phyloP scores from a whole-genome alignment of 2,888 invertebrate species.

The Gari tellinella region DNA sequence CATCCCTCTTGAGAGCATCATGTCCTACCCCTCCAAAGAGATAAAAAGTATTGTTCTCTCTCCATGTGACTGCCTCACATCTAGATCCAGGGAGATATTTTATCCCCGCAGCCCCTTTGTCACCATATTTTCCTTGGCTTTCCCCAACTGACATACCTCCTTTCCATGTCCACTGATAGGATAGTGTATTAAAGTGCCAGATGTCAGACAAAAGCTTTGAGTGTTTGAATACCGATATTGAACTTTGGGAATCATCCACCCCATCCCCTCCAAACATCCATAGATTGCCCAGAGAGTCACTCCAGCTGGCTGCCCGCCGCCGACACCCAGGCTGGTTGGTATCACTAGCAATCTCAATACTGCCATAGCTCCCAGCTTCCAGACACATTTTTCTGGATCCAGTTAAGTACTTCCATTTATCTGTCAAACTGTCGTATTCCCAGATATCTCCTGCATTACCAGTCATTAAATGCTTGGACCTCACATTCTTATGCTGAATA shows the following conservation, averaged over 20 bases:
- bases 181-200: conserved; percentile 66
- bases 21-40: conserved; percentile 74
- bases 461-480: conserved; percentile 58
- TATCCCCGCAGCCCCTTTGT: conserved; percentile 42
- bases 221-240: conserved; percentile 54
- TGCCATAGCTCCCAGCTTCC: conserved; percentile 52
- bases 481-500: conserved; percentile 45
- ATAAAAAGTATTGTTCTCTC: conserved; percentile 48
- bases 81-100: conserved; percentile 66
- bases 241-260: conserved; percentile 47
- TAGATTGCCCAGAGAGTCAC: conserved; percentile 62
- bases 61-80: conserved; percentile 63
- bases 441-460: conserved; percentile 74
- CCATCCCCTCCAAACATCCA: conserved; percentile 80
- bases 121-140: conserved; percentile 54
- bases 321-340: conserved; percentile 68
- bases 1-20: conserved; percentile 65
- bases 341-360: conserved; percentile 15
- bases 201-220: conserved; percentile 69
- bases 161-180: conserved; percentile 69
- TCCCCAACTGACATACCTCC: conserved; percentile 68
- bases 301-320: conserved; percentile 65
- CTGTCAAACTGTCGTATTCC: conserved; percentile 59
- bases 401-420: conserved; percentile 62
- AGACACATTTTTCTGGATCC: conserved; percentile 51